Evolutionary conservation across 2,888 invertebrate genomes (phyloP).

Genomic region (Brachyopa scutellaris): DNA sequence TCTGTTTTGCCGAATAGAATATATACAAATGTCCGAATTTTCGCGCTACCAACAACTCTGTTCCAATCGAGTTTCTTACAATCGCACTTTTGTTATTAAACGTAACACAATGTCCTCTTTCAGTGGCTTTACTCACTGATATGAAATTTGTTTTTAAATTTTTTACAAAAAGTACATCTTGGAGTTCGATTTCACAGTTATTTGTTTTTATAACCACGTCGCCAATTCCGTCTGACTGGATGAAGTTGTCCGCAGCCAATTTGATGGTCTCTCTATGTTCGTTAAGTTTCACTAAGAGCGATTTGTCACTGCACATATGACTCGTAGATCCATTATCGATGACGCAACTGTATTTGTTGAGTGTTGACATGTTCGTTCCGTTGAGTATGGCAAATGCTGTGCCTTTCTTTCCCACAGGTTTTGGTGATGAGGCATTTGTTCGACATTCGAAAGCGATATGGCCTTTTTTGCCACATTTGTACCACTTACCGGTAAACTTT

Average conservation of each 20-base stretch:
- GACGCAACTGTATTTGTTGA: conserved; percentile 5
- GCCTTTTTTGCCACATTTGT: too few relatives aligned
- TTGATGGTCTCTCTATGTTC: background rate
- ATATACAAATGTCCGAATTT: too few relatives aligned
- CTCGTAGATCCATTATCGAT: background rate
- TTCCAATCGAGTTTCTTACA: too few relatives aligned
- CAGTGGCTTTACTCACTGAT: background rate
- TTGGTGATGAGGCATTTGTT: background rate
- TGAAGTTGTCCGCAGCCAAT: background rate
- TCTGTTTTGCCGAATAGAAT: background rate
- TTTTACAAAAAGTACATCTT: too few relatives aligned
- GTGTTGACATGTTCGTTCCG: background rate
- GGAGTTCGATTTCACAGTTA: background rate
- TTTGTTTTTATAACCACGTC: background rate
- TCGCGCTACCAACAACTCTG: too few relatives aligned
- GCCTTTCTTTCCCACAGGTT: background rate
- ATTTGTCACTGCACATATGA: conserved; percentile 2
- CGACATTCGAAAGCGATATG: background rate
- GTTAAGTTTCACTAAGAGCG: background rate
- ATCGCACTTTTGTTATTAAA: too few relatives aligned
- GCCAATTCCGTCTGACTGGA: background rate
- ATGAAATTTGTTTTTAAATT: too few relatives aligned
- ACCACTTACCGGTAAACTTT: too few relatives aligned
- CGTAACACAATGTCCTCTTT: background rate
- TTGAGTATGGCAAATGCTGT: conserved; percentile 10